phyloP scores from a whole-genome alignment of 2,888 invertebrate species.

The Orthosia cruda region DNA sequence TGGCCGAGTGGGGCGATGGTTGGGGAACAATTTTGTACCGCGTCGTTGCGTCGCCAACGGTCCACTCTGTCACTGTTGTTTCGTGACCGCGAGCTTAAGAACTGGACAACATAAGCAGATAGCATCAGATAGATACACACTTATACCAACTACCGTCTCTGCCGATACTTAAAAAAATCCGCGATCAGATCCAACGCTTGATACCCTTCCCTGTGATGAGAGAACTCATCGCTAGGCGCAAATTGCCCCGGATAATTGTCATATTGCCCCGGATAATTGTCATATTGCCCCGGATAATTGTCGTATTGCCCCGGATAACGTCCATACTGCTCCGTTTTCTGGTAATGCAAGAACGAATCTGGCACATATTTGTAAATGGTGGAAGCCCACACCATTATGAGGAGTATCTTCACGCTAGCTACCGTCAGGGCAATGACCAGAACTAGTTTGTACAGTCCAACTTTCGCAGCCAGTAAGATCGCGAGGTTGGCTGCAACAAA shows the following conservation, averaged over 20 bases:
- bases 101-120: neutral
- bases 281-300: slow-evolving; percentile 31
- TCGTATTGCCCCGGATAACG: slow-evolving; percentile 37
- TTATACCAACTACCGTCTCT: slow-evolving; percentile 41
- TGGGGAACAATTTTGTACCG: too few species aligned
- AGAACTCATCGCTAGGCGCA: slow-evolving; percentile 44
- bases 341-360: slow-evolving; percentile 79
- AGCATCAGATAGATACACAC: slow-evolving; percentile 57
- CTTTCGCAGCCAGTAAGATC: slow-evolving; percentile 83
- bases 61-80: too few species aligned
- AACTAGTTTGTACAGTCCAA: slow-evolving; percentile 85
- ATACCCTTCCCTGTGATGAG: slow-evolving; percentile 58
- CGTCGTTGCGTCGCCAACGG: too few species aligned
- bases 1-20: too few species aligned
- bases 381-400: slow-evolving; percentile 84
- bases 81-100: too few species aligned
- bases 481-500: slow-evolving; percentile 88
- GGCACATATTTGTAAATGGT: slow-evolving; percentile 84
- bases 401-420: slow-evolving; percentile 80
- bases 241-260: slow-evolving; percentile 34
- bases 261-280: slow-evolving; percentile 28
- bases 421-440: slow-evolving; percentile 82
- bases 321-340: slow-evolving; percentile 54
- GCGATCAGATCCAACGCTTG: slow-evolving; percentile 61
- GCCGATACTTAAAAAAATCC: slow-evolving; percentile 59